Evolutionary conservation across 2,797 vertebrate species (phyloP).

Genomic region (Lophotriccus pileatus): DNA sequence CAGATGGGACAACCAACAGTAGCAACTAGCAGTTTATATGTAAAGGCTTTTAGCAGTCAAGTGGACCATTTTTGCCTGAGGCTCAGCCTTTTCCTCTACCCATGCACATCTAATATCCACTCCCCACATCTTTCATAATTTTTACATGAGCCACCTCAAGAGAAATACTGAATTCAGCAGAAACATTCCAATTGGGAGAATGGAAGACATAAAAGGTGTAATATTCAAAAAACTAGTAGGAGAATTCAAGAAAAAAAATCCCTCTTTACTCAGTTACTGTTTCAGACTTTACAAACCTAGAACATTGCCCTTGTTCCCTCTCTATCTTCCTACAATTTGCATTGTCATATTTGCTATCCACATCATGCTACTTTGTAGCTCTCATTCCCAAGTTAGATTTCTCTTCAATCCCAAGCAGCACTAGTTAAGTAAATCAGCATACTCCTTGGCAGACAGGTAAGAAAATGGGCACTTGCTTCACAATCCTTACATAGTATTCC

Average conservation of each 20-base stretch:
- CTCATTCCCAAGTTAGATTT: background rate
- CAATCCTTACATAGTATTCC: background rate
- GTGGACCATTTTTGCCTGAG: background rate
- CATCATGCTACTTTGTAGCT: background rate
- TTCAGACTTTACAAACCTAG: background rate
- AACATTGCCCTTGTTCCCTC: background rate
- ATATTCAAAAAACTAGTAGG: background rate
- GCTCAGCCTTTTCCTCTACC: background rate
- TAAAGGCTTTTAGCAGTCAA: background rate
- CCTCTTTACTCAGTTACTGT: background rate
- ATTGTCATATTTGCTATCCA: background rate
- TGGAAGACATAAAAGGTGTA: background rate
- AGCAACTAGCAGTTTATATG: background rate
- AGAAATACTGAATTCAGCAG: background rate
- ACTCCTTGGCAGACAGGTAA: background rate
- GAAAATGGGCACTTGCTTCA: background rate
- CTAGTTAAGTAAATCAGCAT: background rate
- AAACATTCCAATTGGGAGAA: background rate
- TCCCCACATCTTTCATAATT: background rate
- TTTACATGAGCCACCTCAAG: background rate
- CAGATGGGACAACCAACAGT: background rate
- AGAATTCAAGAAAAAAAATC: background rate
- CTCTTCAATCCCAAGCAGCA: background rate
- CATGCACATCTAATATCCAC: background rate
- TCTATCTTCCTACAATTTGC: background rate